Base-by-base conservation (phyloP, 2,797 vertebrate species). In the Phoxinus dragarum region DNA sequence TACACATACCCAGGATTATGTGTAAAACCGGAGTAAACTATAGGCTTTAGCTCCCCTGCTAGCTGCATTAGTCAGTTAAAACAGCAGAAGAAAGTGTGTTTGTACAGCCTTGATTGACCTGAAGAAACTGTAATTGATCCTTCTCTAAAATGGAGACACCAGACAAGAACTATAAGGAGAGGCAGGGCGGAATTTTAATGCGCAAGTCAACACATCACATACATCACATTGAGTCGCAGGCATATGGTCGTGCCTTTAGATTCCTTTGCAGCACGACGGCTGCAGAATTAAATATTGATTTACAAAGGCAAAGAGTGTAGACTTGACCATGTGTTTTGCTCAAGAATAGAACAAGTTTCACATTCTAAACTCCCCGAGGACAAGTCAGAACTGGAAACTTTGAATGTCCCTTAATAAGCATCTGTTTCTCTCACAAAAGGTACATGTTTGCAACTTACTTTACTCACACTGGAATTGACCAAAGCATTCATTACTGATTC, bases 91-190 rank as follows among this genome's bases (percentile, higher is more conserved):
- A 91, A 91, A 91, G 90, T 89, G 89, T 91, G 89, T 93, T 95
- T 94, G 94, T 94, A 90, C 92, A 93, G 94, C 93, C 92, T 92
- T 92, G 92, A 94, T 93, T 88, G 90, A 92, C 93, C 93, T 91
- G 92, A 92, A 93, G 91, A 88, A 89, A 88, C 87, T 27, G 89
- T 93, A 93, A 95, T 94, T 94, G 93, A 95, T 94, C 93, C 77
- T 90, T 88, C 86, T 90, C 91, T 91, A 90, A n/a, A 59, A 72
- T 86, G 89, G 88, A 84, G 90, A 91, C 86, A 10, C 31, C n/a
- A 42, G 66, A 74, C 74, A 77, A 76, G 36, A 76, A 77, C 36
- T 59, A 5, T 78, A 74, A 87, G 86, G 89, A 90, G 91, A 91
- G 92, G 86, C 88, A 90, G 91, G n/a, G 90, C 10, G 77, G 91